These are phyloP conservation scores for Dendrocopos noguchii DNA, from an alignment of 2,113 vertebrate genomes.

Conservation along the genomic window DNA sequence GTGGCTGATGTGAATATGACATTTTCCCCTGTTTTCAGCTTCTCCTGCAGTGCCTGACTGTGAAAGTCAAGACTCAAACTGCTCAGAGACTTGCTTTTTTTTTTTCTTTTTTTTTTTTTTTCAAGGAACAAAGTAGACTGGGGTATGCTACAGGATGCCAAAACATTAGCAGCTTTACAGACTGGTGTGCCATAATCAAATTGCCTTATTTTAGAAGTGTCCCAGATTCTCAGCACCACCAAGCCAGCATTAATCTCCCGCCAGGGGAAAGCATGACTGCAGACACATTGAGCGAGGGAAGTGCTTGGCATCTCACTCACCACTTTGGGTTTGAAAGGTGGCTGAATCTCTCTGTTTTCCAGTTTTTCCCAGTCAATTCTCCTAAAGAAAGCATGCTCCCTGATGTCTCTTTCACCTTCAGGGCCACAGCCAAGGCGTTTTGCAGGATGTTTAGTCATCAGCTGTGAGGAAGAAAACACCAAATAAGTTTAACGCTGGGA, in stretches of 20 bases:
- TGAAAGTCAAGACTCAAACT: not conserved
- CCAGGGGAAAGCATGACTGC: not conserved
- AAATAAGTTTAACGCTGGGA: not conserved
- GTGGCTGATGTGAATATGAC: not conserved
- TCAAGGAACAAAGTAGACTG: not conserved
- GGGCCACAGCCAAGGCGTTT: conserved; percentile 93
- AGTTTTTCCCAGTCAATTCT: conserved; percentile 98
- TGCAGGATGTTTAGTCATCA: conserved; percentile 97
- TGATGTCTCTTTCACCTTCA: conserved; percentile 92
- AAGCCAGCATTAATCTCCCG: not conserved
- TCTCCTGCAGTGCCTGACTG: accelerated
- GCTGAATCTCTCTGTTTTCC: conserved; percentile 93
- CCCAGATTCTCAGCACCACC: not conserved
- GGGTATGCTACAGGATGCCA: not conserved
- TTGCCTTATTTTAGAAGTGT: not conserved
- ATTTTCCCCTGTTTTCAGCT: not conserved
- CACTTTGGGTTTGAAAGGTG: conserved; percentile 98
- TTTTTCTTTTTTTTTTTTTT: not conserved
- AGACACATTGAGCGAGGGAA: not conserved
- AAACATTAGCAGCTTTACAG: not conserved
- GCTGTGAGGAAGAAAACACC: conserved; percentile 67
- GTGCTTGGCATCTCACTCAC: conserved; percentile 77
- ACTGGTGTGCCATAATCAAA: not conserved
- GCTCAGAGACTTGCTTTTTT: accelerated
- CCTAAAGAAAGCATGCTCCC: conserved; percentile 95